Evolutionary conservation across 2,113 vertebrate species (phyloP), one percentile per base, ranked within the genome.

Genomic region (Albula goreensis): DNA sequence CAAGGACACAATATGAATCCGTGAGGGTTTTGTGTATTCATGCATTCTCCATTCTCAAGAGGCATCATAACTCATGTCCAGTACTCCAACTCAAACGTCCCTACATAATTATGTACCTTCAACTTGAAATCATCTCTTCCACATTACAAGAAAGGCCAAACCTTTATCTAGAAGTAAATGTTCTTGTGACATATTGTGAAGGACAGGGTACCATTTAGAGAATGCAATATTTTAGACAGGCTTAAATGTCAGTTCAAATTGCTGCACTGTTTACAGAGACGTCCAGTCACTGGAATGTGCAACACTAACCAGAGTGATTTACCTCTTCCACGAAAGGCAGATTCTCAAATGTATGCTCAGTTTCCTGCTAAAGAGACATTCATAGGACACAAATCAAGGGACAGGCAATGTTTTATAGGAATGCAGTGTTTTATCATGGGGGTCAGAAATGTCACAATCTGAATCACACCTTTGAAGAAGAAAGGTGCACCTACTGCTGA

Each of bases 401-500:
- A n/a, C 12, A 7, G 70, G 25, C 52, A 50, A 56, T 52, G 51
- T 48, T 22, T 85, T 85, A 50, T 31, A 60, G 52, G 70, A 83
- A 77, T 57, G 85, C 80, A 12, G 81, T 85, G 85, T 70, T 88
- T 50, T 85, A 70, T 22, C 63, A 13, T 86, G 53, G 82, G 52
- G 81, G 85, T 86, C 78, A 80, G 85, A 92, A 92, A 92, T 89
- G 91, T 89, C 90, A 90, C 57, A 7, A 9, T 22, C 11, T 91
- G 90, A 92, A 84, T 93, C 92, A 86, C 74, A 87, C 89, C 92
- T 94, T 94, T 94, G 94, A 94, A 94, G 94, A 92, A 92, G 88
- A 93, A 92, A 93, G 92, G 85, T 82, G n/a, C 88, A 81, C 87
- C 49, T 60, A 86, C 83, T n/a, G 41, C 90, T 87, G 19, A 88